Evolutionary conservation across 92 coral and sea anemone genomes (phyloP).

Genomic region (Pocillopora grandis): DNA sequence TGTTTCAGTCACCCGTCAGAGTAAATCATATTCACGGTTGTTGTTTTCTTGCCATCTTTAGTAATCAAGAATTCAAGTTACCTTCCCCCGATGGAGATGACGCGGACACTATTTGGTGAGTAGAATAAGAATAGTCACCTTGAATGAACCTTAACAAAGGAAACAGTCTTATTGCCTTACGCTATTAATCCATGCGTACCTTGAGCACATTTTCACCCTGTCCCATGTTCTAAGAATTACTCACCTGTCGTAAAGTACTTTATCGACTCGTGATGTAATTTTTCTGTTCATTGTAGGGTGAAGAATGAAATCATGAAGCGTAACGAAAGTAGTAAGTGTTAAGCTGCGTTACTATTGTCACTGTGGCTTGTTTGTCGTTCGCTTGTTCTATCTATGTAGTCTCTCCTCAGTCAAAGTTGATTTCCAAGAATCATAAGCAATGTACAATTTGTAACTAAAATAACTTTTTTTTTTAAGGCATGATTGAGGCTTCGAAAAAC

Average conservation of each 20-base stretch:
- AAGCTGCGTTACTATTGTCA: not conserved
- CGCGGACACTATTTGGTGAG: constrained; percentile 47
- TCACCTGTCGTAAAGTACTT: too few relatives aligned
- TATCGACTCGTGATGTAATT: not conserved
- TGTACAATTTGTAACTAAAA: not conserved
- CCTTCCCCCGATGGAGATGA: constrained; percentile 32
- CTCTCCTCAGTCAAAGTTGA: too few relatives aligned
- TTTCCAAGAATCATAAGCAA: too few relatives aligned
- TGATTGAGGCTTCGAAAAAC: constrained; percentile 83
- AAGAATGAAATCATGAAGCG: constrained; percentile 55
- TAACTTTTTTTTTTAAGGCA: constrained; percentile 39
- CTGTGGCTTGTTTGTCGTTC: not conserved
- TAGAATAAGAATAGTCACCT: not conserved
- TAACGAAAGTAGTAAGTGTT: constrained; percentile 54
- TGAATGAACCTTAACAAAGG: not conserved
- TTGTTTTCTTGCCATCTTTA: not conserved
- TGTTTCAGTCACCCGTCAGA: not conserved
- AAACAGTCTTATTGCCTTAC: too few relatives aligned
- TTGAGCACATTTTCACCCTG: too few relatives aligned
- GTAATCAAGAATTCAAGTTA: constrained; percentile 39
- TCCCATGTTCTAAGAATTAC: too few relatives aligned
- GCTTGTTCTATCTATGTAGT: too few relatives aligned
- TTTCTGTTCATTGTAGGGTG: constrained; percentile 39
- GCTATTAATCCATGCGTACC: too few relatives aligned
- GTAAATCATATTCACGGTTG: not conserved